These are phyloP conservation scores for Syngnathus scovelli DNA, from an alignment of 2,113 vertebrate species.

Conservation along the genomic window DNA sequence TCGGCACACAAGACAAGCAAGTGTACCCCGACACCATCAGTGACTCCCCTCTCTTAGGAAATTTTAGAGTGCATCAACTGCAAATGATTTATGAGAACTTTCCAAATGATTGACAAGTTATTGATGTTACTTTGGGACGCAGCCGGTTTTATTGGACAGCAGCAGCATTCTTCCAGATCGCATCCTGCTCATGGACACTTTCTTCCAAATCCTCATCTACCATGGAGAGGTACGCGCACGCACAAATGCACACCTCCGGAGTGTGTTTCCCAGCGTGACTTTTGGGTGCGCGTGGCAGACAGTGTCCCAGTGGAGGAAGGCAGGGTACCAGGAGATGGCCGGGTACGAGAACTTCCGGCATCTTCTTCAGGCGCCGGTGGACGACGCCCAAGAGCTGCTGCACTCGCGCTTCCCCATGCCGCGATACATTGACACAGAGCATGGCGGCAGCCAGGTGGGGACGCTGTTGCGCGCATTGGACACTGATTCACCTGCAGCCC, in stretches of 20 bases:
- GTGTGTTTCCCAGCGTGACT: neutral
- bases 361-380: slow-evolving; percentile 88
- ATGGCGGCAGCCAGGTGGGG: slow-evolving; percentile 93
- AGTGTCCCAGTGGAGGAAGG: slow-evolving; percentile 94
- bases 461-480: neutral
- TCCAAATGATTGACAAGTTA: neutral
- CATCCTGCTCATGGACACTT: slow-evolving; percentile 97
- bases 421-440: slow-evolving; percentile 93
- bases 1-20: too few relatives aligned
- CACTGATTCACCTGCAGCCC: neutral
- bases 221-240: slow-evolving; percentile 84
- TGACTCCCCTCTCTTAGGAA: too few relatives aligned
- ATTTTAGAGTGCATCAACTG: too few relatives aligned
- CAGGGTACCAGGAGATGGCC: slow-evolving; percentile 91
- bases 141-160: slow-evolving; percentile 95
- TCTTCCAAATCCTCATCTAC: slow-evolving; percentile 98
- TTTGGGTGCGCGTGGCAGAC: slow-evolving; percentile 66
- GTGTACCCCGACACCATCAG: too few relatives aligned
- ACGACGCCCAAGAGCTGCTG: slow-evolving; percentile 94
- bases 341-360: slow-evolving; percentile 95
- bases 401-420: slow-evolving; percentile 96
- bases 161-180: slow-evolving; percentile 96
- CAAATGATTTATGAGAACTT: too few relatives aligned
- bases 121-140: slow-evolving; percentile 11
- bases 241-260: neutral